A percentile compares a stretch with the other conserved stretches of the same genome.
Evolutionary conservation across 2,113 vertebrate species (phyloP).

Genomic region (Tursiops truncatus): DNA sequence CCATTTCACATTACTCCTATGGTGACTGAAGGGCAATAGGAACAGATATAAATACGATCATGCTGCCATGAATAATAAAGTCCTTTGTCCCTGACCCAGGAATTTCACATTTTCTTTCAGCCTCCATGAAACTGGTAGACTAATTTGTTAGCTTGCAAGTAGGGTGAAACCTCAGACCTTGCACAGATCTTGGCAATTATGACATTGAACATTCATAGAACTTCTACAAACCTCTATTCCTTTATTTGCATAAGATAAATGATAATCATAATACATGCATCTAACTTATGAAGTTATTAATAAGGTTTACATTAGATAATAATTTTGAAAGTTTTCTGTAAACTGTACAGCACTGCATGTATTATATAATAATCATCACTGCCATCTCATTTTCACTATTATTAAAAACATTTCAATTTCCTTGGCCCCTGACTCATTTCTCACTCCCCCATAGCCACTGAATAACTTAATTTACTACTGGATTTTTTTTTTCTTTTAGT

Average conservation of each 20-base stretch:
- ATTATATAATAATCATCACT: not conserved
- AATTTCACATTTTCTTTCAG: not conserved
- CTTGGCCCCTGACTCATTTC: not conserved
- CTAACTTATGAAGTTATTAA: not conserved
- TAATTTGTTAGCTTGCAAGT: not conserved
- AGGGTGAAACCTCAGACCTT: not conserved
- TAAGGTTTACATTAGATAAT: not conserved
- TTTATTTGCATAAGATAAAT: not conserved
- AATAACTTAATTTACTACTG: not conserved
- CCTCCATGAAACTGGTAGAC: not conserved
- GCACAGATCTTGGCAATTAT: not conserved
- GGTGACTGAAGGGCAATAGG: not conserved
- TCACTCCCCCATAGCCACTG: not conserved
- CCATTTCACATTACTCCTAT: not conserved
- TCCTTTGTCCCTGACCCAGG: not conserved
- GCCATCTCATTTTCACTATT: not conserved
- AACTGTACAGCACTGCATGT: not conserved
- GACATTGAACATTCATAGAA: not conserved
- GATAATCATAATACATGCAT: not conserved
- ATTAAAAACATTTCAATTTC: conserved; percentile 29
- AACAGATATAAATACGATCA: not conserved
- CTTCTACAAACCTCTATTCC: not conserved
- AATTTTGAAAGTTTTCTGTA: not conserved
- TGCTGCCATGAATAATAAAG: not conserved
- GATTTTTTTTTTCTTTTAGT: not conserved